These are phyloP conservation scores for Drosophila jambulina DNA, from an alignment of 1,140 invertebrate species.

Conservation along the genomic window DNA sequence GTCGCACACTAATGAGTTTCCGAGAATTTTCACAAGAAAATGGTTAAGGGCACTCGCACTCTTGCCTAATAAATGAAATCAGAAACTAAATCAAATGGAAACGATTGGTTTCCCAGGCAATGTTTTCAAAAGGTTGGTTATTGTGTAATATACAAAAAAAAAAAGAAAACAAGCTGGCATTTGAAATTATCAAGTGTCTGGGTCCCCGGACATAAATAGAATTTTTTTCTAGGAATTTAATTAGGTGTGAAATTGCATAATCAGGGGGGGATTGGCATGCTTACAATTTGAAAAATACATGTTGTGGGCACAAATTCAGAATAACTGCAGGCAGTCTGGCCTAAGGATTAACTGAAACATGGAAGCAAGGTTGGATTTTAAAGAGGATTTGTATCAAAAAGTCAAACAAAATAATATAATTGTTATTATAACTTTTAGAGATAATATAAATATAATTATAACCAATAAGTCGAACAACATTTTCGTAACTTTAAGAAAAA, in stretches of 20 bases:
- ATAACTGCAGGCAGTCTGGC: neutral
- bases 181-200: constrained; percentile 16
- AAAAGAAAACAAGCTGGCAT: neutral
- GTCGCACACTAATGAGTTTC: constrained; percentile 66
- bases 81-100: constrained; percentile 47
- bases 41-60: constrained; percentile 11
- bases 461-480: too few relatives aligned
- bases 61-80: constrained; percentile 22
- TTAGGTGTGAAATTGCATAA: constrained; percentile 5
- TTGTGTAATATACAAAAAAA: neutral
- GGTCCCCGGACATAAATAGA: neutral
- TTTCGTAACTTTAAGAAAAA: too few relatives aligned
- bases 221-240: neutral
- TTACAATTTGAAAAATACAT: neutral
- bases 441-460: too few relatives aligned
- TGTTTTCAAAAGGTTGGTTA: constrained; percentile 2
- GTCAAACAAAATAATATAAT: neutral
- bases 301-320: neutral
- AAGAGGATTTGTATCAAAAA: neutral
- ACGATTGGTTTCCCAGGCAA: constrained; percentile 29
- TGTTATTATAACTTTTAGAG: neutral
- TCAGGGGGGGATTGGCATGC: neutral
- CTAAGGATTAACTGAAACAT: neutral
- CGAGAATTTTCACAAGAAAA: constrained; percentile 30
- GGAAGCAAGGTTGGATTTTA: neutral